Base-by-base conservation (phyloP, 2,113 vertebrate species). In the Leptocoma aspasia region DNA sequence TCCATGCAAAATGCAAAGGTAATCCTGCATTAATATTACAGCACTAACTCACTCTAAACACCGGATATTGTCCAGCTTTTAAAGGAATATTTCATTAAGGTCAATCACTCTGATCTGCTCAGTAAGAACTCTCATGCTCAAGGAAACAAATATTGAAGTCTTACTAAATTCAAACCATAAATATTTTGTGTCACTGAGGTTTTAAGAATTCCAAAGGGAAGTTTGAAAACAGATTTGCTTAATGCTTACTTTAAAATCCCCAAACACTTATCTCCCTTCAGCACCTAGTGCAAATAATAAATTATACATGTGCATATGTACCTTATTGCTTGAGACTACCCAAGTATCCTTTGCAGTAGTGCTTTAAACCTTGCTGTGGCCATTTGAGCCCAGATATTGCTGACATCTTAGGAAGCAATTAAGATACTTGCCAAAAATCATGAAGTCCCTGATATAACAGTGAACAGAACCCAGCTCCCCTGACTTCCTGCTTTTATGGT, bases 281-380 rank as follows among this genome's bases (percentile, higher is more conserved):
- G 71, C 50, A 73, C 26, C 68, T 63, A 89, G 82, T 94, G 61
- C 71, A 83, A 57, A 57, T 37, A 80, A 80, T 95, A 57, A 95
- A 96, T 96, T 86, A 94, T 80, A 72, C n/a, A 81, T 77, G 22
- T 18, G 5, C 41, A 2, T 52, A 7, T 31, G 41, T 47, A 56
- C n/a, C 33, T 83, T 53, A 24, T 63, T 81, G 52, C 79, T 73
- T 65, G 68, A 77, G 76, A 60, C 13, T 31, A 41, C 41, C 33
- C 37, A 41, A 65, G 27, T 2, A 31, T 42, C 59, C 44, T 92
- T 87, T 60, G 22, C 44, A 56, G 63, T 5, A 71, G 49, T 61
- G 49, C 70, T 86, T 80, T 88, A 88, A 82, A 54, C 49, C 49
- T 44, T 72, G 30, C 35, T 18, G n/a, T 64, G 72, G 53, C 66